Evolutionary conservation across 2,113 vertebrate genomes (phyloP).

Genomic region (Toxostoma redivivum): DNA sequence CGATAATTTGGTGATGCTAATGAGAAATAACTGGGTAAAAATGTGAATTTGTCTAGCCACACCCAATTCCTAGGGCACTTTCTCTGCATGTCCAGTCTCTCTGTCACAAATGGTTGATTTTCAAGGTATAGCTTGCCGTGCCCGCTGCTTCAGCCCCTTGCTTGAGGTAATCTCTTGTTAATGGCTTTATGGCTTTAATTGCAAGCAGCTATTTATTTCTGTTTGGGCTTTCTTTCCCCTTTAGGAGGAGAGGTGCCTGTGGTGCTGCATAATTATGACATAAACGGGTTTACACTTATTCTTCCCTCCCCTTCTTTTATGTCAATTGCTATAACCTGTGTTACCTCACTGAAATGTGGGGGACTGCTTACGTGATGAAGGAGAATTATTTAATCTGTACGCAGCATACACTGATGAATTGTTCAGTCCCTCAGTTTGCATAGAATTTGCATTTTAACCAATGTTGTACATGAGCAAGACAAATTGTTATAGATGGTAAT

Average conservation of each 20-base stretch:
- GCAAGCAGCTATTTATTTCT: not conserved
- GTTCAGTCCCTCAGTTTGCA: not conserved
- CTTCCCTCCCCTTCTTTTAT: not conserved
- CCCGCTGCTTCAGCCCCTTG: not conserved
- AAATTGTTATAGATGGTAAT: not conserved
- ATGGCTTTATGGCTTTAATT: not conserved
- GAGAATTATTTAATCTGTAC: not conserved
- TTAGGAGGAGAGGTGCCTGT: not conserved
- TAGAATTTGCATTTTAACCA: not conserved
- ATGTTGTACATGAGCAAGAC: not conserved
- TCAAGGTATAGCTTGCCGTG: not conserved
- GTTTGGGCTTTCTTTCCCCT: not conserved
- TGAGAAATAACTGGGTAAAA: not conserved
- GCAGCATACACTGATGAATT: not conserved
- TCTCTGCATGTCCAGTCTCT: not conserved
- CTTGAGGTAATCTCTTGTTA: not conserved
- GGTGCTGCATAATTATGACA: not conserved
- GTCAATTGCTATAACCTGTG: not conserved
- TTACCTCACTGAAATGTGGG: not conserved
- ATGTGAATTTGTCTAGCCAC: not conserved
- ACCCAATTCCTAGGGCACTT: constrained; percentile 25
- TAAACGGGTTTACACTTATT: not conserved
- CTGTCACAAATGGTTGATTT: not conserved
- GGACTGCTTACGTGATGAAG: not conserved
- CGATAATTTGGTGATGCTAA: not conserved